Evolutionary conservation across 2,113 vertebrate species (phyloP).

Genomic region (Opisthocomus hoazin): DNA sequence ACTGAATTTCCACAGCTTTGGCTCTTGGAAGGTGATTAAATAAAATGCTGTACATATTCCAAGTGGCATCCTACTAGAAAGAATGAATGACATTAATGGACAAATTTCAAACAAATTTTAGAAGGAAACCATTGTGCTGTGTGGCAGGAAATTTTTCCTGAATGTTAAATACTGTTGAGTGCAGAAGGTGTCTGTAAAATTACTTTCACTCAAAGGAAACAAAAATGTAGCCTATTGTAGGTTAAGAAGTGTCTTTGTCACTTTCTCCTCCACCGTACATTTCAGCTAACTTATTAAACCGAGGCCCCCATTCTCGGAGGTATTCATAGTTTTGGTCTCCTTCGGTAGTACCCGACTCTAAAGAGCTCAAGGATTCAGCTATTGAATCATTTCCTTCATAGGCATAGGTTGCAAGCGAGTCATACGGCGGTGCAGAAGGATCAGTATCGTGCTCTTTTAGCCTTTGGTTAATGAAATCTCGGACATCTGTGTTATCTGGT

Average conservation of each 20-base stretch:
- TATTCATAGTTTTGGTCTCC: conserved; percentile 97
- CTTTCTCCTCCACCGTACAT: conserved; percentile 95
- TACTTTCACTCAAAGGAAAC: conserved; percentile 41
- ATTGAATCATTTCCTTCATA: conserved; percentile 93
- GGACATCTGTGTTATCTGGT: conserved; percentile 90
- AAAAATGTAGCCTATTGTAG: conserved; percentile 4
- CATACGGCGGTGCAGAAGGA: conserved; percentile 91
- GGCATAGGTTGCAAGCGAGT: conserved; percentile 95
- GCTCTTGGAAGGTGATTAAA: conserved; percentile 76
- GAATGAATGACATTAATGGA: conserved; percentile 71
- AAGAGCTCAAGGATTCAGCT: conserved; percentile 92
- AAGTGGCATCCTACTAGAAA: conserved; percentile 73
- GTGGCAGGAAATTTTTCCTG: conserved; percentile 72
- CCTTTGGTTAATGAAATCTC: conserved; percentile 93
- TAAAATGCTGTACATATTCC: conserved; percentile 70
- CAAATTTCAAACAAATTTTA: conserved; percentile 54
- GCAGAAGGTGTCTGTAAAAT: conserved; percentile 60
- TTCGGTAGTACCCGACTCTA: conserved; percentile 89
- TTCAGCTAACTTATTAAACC: conserved; percentile 94
- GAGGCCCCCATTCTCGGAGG: conserved; percentile 94
- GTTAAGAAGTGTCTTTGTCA: conserved; percentile 85
- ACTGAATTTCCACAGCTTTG: conserved; percentile 79
- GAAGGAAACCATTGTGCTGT: conserved; percentile 69
- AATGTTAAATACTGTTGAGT: conserved; percentile 68
- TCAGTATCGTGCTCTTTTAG: conserved; percentile 92